Evolutionary conservation across 1,140 invertebrate species (phyloP).

Genomic region (Orussus abietinus): DNA sequence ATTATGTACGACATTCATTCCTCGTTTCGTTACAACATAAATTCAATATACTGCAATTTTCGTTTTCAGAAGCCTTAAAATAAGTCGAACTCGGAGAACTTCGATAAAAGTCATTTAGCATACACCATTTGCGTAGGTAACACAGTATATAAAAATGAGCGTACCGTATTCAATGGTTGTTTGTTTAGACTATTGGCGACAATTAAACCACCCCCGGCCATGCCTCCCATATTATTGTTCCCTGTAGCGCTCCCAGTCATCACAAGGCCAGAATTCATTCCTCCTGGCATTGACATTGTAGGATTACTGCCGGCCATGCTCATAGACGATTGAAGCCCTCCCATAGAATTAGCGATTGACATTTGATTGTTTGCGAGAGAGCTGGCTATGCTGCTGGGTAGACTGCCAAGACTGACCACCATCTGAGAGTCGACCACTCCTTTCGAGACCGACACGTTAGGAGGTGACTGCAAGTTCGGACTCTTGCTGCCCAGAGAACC

Average conservation of each 20-base stretch:
- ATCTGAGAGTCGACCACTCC: slow-evolving; percentile 55
- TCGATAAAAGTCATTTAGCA: too few species aligned
- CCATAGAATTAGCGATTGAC: slow-evolving; percentile 58
- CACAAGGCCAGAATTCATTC: slow-evolving; percentile 58
- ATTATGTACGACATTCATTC: too few species aligned
- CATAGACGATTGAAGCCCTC: slow-evolving; percentile 54
- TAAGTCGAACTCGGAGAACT: too few species aligned
- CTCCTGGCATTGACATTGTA: slow-evolving; percentile 60
- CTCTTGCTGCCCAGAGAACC: slow-evolving; percentile 74
- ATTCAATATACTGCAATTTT: too few species aligned
- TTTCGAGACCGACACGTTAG: slow-evolving; percentile 67
- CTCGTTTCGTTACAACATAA: too few species aligned
- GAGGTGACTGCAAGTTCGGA: slow-evolving; percentile 76
- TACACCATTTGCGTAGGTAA: too few species aligned
- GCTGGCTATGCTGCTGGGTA: slow-evolving; percentile 59
- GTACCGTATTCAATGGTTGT: slow-evolving; percentile 56
- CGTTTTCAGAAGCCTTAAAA: too few species aligned
- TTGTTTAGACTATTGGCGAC: slow-evolving; percentile 67
- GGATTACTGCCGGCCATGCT: slow-evolving; percentile 60
- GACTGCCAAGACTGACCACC: slow-evolving; percentile 56
- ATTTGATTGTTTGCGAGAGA: slow-evolving; percentile 56
- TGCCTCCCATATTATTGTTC: slow-evolving; percentile 53
- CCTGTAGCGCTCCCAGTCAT: slow-evolving; percentile 51
- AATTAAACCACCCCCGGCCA: slow-evolving; percentile 61
- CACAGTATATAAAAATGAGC: too few species aligned